Conservation (phyloP, 2,888 invertebrate species). For the Microplitis deprimator region DNA sequence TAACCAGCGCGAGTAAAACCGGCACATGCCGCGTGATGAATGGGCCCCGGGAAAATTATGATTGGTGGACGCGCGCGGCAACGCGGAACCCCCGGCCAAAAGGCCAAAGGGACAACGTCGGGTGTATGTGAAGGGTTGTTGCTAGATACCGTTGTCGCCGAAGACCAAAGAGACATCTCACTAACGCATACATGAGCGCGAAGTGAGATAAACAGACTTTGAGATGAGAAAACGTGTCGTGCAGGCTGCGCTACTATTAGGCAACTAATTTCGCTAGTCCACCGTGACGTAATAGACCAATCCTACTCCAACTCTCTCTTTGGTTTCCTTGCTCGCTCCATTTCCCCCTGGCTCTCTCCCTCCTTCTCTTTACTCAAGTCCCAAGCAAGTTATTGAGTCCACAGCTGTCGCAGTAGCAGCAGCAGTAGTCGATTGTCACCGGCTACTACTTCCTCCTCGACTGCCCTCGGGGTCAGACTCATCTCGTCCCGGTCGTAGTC, state of each 20-base stretch:
- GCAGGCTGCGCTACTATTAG: constrained; percentile 35
- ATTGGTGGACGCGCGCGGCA: constrained; percentile 52
- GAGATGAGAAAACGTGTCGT: constrained; percentile 31
- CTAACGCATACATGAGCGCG: neutral
- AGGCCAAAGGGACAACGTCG: constrained; percentile 32
- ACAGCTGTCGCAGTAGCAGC: constrained; percentile 66
- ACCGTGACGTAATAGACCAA: constrained; percentile 38
- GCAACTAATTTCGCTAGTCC: constrained; percentile 41
- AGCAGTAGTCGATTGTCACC: constrained; percentile 67
- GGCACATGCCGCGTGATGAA: constrained; percentile 63
- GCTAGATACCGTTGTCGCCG: neutral
- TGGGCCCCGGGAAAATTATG: constrained; percentile 57
- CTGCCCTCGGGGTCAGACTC: constrained; percentile 67
- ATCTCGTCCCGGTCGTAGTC: constrained; percentile 53
- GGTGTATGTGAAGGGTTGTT: constrained; percentile 36
- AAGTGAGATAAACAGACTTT: constrained; percentile 18
- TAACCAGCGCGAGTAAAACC: constrained; percentile 50
- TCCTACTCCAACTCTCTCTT: constrained; percentile 25
- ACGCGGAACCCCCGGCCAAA: constrained; percentile 21
- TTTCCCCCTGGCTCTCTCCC: constrained; percentile 38
- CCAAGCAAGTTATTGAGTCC: constrained; percentile 68
- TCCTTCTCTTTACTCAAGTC: constrained; percentile 15
- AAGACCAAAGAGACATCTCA: neutral
- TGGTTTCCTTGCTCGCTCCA: constrained; percentile 2
- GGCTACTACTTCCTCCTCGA: constrained; percentile 55